Evolutionary conservation across 2,888 invertebrate species (phyloP).

Genomic region (Drosophila siamana): DNA sequence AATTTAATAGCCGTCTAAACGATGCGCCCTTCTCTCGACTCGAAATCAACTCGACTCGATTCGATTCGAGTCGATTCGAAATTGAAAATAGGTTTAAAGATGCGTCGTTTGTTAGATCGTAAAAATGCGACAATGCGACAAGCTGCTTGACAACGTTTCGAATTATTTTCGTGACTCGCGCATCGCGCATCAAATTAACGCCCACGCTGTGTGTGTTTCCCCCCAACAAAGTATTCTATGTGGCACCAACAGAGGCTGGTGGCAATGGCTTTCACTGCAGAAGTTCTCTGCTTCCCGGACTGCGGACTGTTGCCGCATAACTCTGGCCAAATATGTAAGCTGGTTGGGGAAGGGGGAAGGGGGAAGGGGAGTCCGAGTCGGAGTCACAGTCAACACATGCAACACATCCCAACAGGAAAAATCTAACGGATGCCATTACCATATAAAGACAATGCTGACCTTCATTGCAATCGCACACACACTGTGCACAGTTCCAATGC

Average conservation of each 20-base stretch:
- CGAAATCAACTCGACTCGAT: conserved; percentile 4
- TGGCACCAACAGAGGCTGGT: conserved; percentile 3
- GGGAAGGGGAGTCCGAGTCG: conserved; percentile 7
- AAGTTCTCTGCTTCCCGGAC: conserved; percentile 37
- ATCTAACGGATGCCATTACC: conserved; percentile 80
- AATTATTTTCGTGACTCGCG: conserved; percentile 40
- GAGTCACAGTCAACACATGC: conserved; percentile 53
- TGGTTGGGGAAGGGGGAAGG: not conserved
- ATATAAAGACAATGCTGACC: conserved; percentile 76
- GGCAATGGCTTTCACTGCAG: conserved; percentile 38
- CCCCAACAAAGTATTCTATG: conserved; percentile 28
- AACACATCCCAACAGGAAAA: conserved; percentile 76
- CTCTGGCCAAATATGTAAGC: conserved; percentile 58
- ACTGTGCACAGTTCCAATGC: conserved; percentile 29
- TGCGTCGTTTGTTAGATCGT: conserved; percentile 22
- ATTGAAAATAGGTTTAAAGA: conserved; percentile 31
- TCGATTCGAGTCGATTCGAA: conserved; percentile 16
- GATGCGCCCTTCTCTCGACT: conserved; percentile 5
- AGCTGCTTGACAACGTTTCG: conserved; percentile 25
- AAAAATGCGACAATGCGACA: conserved; percentile 16
- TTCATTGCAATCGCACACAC: conserved; percentile 77
- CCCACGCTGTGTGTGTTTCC: conserved; percentile 53
- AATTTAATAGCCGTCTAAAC: conserved; percentile 55
- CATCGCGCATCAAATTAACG: conserved; percentile 54
- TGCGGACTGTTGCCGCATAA: conserved; percentile 41